phyloP scores from a whole-genome alignment of 2,797 vertebrate species.

The Oreortyx pictus region DNA sequence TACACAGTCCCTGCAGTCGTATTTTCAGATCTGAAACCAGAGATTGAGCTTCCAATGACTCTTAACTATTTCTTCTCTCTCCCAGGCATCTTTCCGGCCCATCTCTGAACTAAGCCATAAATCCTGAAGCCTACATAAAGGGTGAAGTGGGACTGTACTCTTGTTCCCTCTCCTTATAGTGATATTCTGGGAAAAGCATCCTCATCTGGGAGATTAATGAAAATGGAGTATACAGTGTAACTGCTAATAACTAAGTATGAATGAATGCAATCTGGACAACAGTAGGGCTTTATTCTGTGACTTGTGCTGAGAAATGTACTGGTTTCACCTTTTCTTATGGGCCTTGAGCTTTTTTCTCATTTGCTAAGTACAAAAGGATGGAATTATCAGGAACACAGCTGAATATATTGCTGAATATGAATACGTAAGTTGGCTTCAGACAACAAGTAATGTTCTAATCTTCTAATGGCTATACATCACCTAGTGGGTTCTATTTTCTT shows the following conservation, averaged over 20 bases:
- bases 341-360: background rate
- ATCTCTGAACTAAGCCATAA: background rate
- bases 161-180: background rate
- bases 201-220: too few species aligned
- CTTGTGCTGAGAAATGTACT: background rate
- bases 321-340: background rate
- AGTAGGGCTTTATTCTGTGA: background rate
- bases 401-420: background rate
- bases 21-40: background rate
- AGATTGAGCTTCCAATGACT: background rate
- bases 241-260: background rate
- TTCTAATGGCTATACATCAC: background rate
- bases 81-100: background rate
- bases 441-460: background rate
- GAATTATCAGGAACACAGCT: background rate
- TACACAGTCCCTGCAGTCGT: background rate
- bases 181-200: background rate
- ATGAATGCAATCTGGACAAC: background rate
- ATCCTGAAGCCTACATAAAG: background rate
- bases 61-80: background rate
- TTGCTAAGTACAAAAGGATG: background rate
- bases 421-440: background rate
- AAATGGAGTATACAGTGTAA: background rate
- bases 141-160: background rate
- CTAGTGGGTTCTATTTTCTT: background rate